Evolutionary conservation across 2,113 vertebrate genomes (phyloP).

Genomic region (Lethenteron reissneri): DNA sequence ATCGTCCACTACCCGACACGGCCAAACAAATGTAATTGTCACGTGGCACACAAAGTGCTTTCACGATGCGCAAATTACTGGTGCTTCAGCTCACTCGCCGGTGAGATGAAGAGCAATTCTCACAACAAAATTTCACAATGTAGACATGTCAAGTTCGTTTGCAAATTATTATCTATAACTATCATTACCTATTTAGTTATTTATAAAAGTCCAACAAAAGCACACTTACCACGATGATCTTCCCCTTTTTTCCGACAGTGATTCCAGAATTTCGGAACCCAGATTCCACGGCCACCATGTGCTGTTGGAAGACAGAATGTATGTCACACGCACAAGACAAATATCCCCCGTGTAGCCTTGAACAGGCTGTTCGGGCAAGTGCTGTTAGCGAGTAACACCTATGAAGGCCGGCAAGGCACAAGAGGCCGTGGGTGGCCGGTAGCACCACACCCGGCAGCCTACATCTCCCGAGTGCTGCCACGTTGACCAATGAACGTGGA

Average conservation of each 20-base stretch:
- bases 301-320: slow-evolving; percentile 22
- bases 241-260: slow-evolving; percentile 55
- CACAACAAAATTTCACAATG: not conserved
- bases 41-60: not conserved
- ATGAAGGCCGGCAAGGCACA: too few relatives aligned
- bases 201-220: not conserved
- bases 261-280: slow-evolving; percentile 88
- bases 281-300: slow-evolving; percentile 42
- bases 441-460: too few relatives aligned
- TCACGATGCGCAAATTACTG: not conserved
- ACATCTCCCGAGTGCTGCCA: too few relatives aligned
- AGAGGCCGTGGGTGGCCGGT: too few relatives aligned
- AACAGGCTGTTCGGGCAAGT: too few relatives aligned
- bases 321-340: too few relatives aligned
- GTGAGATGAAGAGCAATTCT: not conserved
- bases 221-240: slow-evolving; percentile 49
- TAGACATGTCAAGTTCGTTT: not conserved
- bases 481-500: too few relatives aligned
- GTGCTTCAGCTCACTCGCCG: not conserved
- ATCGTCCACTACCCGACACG: too few relatives aligned
- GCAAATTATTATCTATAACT: not conserved
- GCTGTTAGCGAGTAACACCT: too few relatives aligned
- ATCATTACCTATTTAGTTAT: not conserved
- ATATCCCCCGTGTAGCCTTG: too few relatives aligned
- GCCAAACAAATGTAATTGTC: too few relatives aligned